Evolutionary conservation across 2,797 vertebrate species (phyloP).

Genomic region (Alcedo quadribrachys): DNA sequence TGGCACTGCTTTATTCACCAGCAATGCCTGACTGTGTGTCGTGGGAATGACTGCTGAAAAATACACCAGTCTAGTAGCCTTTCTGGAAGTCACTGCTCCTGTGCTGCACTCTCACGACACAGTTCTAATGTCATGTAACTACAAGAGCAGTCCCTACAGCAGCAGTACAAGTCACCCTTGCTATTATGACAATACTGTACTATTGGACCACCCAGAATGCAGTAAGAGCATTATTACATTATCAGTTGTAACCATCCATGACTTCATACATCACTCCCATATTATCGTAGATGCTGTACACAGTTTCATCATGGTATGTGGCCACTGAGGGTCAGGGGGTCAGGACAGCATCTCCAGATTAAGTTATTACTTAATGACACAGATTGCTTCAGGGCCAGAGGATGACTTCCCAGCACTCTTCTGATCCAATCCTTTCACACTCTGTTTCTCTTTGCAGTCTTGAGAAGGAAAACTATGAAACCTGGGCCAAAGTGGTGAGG

Average conservation of each 20-base stretch:
- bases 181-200: background rate
- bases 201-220: background rate
- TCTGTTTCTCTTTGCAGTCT: slow-evolving; percentile 77
- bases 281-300: too few species aligned
- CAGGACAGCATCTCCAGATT: background rate
- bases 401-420: background rate
- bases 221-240: background rate
- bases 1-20: background rate
- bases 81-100: fast-evolving
- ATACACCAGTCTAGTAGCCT: fast-evolving
- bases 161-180: background rate
- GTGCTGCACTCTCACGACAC: background rate
- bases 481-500: slow-evolving; percentile 83
- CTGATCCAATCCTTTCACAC: background rate
- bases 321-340: background rate
- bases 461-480: slow-evolving; percentile 87
- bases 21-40: fast-evolving
- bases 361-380: background rate
- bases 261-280: background rate
- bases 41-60: background rate
- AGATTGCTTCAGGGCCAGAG: background rate
- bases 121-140: background rate
- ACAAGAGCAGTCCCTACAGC: background rate
- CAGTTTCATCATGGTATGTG: background rate
- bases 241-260: background rate